These are phyloP conservation scores for Euspilapteryx auroguttella DNA, from an alignment of 2,888 invertebrate species.

Conservation along the genomic window DNA sequence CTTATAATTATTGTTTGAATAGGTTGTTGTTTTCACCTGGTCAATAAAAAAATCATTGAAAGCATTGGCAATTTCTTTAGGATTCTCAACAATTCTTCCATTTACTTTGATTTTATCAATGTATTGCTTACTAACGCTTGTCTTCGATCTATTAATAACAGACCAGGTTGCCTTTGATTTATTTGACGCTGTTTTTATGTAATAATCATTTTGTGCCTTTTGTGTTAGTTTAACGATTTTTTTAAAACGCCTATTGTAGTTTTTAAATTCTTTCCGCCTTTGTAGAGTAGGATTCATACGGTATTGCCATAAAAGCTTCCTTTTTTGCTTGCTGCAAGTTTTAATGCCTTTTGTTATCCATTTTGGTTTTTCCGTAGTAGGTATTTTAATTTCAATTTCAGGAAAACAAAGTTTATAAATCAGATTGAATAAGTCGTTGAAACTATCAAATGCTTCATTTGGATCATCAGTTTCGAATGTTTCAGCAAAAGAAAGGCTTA, in stretches of 20 bases:
- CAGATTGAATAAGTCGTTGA: background rate
- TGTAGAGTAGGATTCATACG: background rate
- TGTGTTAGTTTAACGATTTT: background rate
- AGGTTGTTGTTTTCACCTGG: background rate
- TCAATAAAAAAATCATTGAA: background rate
- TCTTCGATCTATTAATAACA: background rate
- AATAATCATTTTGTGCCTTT: background rate
- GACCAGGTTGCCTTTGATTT: background rate
- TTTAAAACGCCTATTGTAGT: background rate
- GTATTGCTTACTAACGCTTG: background rate
- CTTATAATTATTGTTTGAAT: background rate
- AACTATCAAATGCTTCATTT: background rate
- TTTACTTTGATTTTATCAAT: background rate
- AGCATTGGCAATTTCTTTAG: background rate
- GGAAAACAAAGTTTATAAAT: background rate
- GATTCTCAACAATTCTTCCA: background rate
- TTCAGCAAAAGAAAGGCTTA: background rate
- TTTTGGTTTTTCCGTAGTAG: background rate
- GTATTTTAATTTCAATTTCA: background rate
- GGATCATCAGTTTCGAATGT: background rate
- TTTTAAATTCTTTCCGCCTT: background rate
- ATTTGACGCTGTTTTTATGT: background rate
- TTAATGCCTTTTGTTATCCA: background rate
- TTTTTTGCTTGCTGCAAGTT: background rate
- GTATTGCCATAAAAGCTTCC: background rate